phyloP scores from a whole-genome alignment of 2,113 vertebrate species.

The Heptranchias perlo region DNA sequence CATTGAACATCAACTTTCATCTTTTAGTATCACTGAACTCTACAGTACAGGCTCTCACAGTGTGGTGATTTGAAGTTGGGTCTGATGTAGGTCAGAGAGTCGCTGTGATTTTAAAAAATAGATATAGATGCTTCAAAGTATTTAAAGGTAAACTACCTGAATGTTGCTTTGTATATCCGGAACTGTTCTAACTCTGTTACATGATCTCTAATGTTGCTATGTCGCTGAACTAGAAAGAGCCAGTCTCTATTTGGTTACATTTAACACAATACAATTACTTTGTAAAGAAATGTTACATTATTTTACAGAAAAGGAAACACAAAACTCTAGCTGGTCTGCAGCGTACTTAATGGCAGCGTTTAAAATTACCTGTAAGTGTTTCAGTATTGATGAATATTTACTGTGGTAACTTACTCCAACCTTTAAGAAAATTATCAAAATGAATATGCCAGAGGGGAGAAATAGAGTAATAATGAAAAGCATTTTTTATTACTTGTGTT shows the following conservation, averaged over 20 bases:
- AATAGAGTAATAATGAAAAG: constrained; percentile 38
- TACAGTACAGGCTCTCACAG: neutral
- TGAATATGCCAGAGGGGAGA: constrained; percentile 12
- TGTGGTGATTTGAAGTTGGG: neutral
- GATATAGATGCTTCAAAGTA: neutral
- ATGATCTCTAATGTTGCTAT: neutral
- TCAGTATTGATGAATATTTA: constrained; percentile 27
- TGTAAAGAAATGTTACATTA: neutral
- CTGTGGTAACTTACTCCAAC: neutral
- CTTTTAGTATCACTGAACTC: neutral
- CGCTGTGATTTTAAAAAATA: neutral
- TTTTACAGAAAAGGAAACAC: neutral
- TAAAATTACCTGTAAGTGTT: neutral
- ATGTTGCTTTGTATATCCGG: neutral
- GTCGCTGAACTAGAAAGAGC: neutral
- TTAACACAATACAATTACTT: neutral
- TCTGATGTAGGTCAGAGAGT: too few species aligned
- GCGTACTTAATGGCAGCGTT: neutral
- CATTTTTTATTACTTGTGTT: constrained; percentile 29
- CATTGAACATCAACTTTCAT: too few species aligned
- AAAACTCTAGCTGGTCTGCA: neutral
- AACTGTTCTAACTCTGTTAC: neutral
- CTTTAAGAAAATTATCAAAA: constrained; percentile 36
- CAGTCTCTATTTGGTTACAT: neutral
- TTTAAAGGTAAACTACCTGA: neutral